Evolutionary conservation across 2,113 vertebrate species (phyloP), one percentile per base, ranked within the genome.

Genomic region (Siniperca chuatsi): DNA sequence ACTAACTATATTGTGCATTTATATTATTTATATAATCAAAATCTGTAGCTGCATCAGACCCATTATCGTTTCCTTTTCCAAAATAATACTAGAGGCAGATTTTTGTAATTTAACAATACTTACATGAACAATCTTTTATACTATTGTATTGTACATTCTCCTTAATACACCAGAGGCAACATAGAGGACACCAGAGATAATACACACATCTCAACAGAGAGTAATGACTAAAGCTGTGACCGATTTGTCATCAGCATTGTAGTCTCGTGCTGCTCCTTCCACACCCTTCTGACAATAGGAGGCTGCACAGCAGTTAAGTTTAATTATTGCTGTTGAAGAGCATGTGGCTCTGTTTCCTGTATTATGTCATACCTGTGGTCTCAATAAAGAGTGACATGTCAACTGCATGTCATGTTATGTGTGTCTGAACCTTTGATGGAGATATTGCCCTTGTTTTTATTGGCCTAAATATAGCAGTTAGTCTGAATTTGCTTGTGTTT

Each of bases 381-480:
- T 83, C 2, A 0, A 5, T 65, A 4, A 80, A 66, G 33, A 29
- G 23, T 13, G 5, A 48, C 46, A 48, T 48, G 46, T 16, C 46
- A 48, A 16, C 13, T 48, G 46, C 46, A 5, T 48, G 46, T 48
- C 46, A 23, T 42, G 21, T 57, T 40, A 64, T 67, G 8, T 50
- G 61, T 42, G 69, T 29, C 2, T 21, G 65, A 78, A 68, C 72
- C 79, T 85, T 86, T 79, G 70, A 86, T 83, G 64, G 58, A 37
- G 33, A 72, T 72, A 7, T 75, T 60, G 48, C 8, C 61, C 66
- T 70, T 75, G 66, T 46, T 84, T 82, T 64, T 73, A 60, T 76
- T 50, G 25, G 21, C 84, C 87, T 92, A 90, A 89, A 89, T 90
- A 84, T 87, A 90, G 90, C 52, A 37, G 55, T 77, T 65, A 73